These are phyloP conservation scores for Pseudomyrmex dendroicus DNA, from an alignment of 1,140 invertebrate genomes.

Conservation along the genomic window DNA sequence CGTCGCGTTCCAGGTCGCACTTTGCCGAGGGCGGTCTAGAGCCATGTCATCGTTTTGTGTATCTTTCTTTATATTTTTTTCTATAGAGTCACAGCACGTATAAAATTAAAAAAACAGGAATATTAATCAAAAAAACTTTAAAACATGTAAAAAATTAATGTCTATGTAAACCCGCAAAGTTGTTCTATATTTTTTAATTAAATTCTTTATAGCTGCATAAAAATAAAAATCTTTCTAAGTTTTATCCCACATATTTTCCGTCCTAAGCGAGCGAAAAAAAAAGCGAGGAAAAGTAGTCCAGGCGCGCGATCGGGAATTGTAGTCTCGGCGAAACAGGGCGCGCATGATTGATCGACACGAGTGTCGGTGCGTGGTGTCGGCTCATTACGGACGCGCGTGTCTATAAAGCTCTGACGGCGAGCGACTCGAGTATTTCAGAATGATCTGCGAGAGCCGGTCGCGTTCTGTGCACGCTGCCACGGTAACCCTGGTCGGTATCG, in stretches of 20 bases:
- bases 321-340: neutral
- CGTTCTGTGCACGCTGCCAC: conserved; percentile 50
- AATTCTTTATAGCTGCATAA: neutral
- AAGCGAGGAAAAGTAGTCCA: neutral
- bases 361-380: conserved; percentile 36
- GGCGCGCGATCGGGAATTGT: neutral
- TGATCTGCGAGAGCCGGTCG: conserved; percentile 65
- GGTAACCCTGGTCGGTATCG: conserved; percentile 75
- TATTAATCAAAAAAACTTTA: too few species aligned
- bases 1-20: conserved; percentile 8
- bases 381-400: conserved; percentile 46
- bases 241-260: too few species aligned
- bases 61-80: conserved; percentile 36
- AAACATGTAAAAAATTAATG: too few species aligned
- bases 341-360: conserved; percentile 30
- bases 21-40: conserved; percentile 37
- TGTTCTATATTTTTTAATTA: too few species aligned
- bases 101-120: too few species aligned
- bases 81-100: too few species aligned
- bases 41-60: neutral
- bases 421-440: conserved; percentile 66
- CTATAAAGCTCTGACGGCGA: conserved; percentile 42
- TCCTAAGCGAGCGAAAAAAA: neutral
- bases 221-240: neutral
- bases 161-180: too few species aligned